A percentile compares a stretch with the other conserved stretches of the same genome.
These are phyloP conservation scores for Pygocentrus nattereri DNA, from an alignment of 2,797 vertebrate species.

Conservation along the genomic window DNA sequence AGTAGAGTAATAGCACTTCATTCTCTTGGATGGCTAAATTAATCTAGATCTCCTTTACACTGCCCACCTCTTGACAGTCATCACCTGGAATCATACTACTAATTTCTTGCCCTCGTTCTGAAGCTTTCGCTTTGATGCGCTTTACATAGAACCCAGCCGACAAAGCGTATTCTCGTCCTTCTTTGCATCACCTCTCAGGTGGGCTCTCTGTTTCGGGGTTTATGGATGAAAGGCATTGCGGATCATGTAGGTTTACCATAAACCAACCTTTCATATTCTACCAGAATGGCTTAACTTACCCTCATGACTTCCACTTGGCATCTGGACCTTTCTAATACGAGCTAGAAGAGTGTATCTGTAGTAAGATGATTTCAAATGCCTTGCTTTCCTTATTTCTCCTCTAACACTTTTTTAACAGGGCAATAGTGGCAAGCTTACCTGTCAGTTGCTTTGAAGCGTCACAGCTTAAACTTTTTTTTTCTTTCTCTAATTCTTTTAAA, in stretches of 20 bases:
- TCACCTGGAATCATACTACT: conserved; percentile 52
- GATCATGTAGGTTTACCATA: background rate
- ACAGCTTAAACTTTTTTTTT: background rate
- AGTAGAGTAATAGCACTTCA: conserved; percentile 15
- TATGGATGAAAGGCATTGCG: conserved; percentile 17
- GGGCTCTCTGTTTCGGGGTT: background rate
- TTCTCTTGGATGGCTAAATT: conserved; percentile 37
- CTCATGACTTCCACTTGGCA: conserved; percentile 6
- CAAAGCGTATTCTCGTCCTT: background rate
- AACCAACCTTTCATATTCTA: background rate
- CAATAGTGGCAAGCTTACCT: conserved; percentile 6
- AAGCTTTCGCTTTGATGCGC: background rate
- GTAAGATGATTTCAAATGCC: background rate
- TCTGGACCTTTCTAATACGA: conserved; percentile 3
- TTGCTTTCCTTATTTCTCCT: conserved; percentile 47
- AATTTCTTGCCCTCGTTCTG: conserved; percentile 33
- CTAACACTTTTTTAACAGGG: conserved; percentile 30
- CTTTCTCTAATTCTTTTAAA: background rate
- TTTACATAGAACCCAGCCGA: background rate
- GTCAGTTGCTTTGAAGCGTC: background rate
- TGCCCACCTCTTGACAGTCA: conserved; percentile 34
- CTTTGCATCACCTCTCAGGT: background rate
- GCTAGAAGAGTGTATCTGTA: conserved; percentile 1
- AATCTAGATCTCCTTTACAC: conserved; percentile 39
- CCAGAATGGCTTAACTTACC: conserved; percentile 27